These are phyloP conservation scores for Phenganax marumi DNA, from an alignment of 92 coral and sea anemone species.

Conservation along the genomic window DNA sequence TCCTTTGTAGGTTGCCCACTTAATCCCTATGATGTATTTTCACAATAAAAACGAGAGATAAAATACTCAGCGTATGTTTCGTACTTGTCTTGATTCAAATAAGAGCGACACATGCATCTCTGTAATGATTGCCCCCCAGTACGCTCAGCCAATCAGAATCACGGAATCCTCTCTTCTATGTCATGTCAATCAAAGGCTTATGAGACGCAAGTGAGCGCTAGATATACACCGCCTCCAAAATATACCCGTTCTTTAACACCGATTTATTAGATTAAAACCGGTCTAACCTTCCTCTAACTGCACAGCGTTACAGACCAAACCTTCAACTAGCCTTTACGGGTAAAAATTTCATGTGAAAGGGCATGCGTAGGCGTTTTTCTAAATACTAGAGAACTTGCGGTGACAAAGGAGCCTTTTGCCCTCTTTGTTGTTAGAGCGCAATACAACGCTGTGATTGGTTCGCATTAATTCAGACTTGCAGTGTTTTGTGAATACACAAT, in stretches of 20 bases:
- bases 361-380: constrained; percentile 27
- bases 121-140: constrained; percentile 40
- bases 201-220: constrained; percentile 1
- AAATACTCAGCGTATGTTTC: not conserved
- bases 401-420: constrained; percentile 39
- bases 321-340: not conserved
- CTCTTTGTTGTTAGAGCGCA: constrained; percentile 17
- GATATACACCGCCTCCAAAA: constrained; percentile 27
- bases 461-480: constrained; percentile 21
- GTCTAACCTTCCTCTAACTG: not conserved
- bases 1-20: constrained; percentile 6
- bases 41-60: constrained; percentile 15
- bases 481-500: constrained; percentile 23
- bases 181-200: constrained; percentile 43
- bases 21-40: constrained; percentile 35
- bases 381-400: constrained; percentile 24
- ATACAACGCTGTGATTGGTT: constrained; percentile 30
- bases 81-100: constrained; percentile 33
- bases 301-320: not conserved
- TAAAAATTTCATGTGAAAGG: not conserved
- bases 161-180: constrained; percentile 19
- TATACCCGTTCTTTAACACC: constrained; percentile 12
- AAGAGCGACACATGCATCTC: constrained; percentile 32
- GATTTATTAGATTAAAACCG: constrained; percentile 10
- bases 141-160: constrained; percentile 27